Evolutionary conservation across 1,140 invertebrate species (phyloP).

Genomic region (Apis laboriosa): DNA sequence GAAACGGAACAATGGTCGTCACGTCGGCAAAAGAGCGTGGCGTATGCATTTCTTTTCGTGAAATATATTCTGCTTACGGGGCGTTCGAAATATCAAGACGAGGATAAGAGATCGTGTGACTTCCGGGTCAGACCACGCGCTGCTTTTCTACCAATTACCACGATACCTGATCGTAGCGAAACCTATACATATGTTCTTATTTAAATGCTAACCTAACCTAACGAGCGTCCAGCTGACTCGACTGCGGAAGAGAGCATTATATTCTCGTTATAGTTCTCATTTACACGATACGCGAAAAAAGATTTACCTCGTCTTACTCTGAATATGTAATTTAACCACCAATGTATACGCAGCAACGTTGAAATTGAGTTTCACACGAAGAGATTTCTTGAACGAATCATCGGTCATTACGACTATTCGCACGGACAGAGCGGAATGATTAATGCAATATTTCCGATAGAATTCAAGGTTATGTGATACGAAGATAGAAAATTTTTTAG

Average conservation of each 20-base stretch:
- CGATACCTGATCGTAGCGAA: not conserved
- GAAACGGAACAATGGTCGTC: conserved; percentile 48
- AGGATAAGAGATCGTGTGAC: conserved; percentile 18
- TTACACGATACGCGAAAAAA: not conserved
- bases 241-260: not conserved
- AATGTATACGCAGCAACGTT: not conserved
- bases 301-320: too few species aligned
- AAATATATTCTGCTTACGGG: conserved; percentile 8
- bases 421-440: conserved; percentile 8
- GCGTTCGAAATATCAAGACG: conserved; percentile 34
- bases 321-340: conserved; percentile 1
- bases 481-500: not conserved
- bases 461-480: conserved; percentile 37
- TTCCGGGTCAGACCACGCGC: not conserved
- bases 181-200: not conserved
- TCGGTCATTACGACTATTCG: conserved; percentile 28
- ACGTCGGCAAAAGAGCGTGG: conserved; percentile 25
- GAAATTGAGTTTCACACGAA: not conserved
- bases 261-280: conserved; percentile 1
- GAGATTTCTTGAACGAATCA: not conserved
- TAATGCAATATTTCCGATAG: conserved; percentile 24
- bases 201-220: not conserved
- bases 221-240: not conserved
- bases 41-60: not conserved
- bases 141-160: conserved; percentile 26